Evolutionary conservation across 2,888 invertebrate species (phyloP), one percentile per base, ranked within the genome.

Genomic region (Liodrosophila aerea): DNA sequence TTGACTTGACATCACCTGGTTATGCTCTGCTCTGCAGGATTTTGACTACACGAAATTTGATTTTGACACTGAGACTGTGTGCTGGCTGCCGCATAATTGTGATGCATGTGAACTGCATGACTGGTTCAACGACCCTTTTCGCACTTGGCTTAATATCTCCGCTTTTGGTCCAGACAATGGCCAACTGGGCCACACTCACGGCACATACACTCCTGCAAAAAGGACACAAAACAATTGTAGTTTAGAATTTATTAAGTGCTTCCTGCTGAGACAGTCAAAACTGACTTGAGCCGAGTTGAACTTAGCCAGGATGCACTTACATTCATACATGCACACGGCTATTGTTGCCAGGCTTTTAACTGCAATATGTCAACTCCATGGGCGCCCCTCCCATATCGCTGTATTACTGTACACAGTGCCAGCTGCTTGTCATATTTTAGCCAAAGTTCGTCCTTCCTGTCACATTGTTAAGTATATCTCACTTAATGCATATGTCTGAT

Each of bases 231-330:
- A 71, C 67, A 66, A 82, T 84, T 84, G 73, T 49, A 45, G 77
- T 58, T 76, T 75, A 54, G 85, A 64, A 84, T 77, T 84, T 78
- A 78, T 78, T 81, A 78, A 78, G 85, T 77, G 77, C 82, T 82
- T 84, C 85, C 82, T 77, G 64, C 54, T 60, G 56, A 62, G 75
- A 51, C 64, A 67, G 64, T 51, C 56, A 33, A 29, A 33, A 11
- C 36, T 22, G 22, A 22, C 2, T 5, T 22, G 22, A 34, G 43
- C 13, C 52, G 56, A 74, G 62, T 59, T 63, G 64, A 49, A 51
- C n/a, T n/a, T 46, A 44, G 58, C 51, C 70, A 62, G 62, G 44
- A 72, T 73, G 76, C 73, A 81, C 75, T 67, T 53, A 54, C 60
- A 12, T 37, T 9, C 18, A 63, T 22, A 22, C 22, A 22, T 22